phyloP scores from a whole-genome alignment of 53 echinoderm and acorn worm genomes.

The Zoroaster sp. region DNA sequence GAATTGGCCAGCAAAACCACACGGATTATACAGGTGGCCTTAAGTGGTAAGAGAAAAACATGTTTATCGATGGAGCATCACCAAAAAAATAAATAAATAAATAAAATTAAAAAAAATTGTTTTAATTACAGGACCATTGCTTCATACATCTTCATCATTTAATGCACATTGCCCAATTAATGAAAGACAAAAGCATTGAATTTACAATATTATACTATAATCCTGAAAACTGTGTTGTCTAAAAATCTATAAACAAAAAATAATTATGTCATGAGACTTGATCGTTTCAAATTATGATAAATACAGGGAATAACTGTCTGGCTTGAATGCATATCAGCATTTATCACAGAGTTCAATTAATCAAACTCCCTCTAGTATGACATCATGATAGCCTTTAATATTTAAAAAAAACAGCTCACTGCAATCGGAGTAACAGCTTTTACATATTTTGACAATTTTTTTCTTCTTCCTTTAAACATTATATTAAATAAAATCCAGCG shows the following conservation, averaged over 20 bases:
- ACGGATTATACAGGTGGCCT: conserved; percentile 12
- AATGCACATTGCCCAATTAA: background rate
- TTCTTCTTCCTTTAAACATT: background rate
- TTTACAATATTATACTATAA: background rate
- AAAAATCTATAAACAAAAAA: too few species aligned
- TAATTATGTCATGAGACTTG: too few species aligned
- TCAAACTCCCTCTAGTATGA: background rate
- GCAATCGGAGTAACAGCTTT: conserved; percentile 9
- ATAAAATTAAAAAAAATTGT: background rate
- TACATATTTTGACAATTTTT: background rate
- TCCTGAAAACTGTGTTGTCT: background rate
- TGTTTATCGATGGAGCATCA: background rate
- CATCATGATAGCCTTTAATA: background rate
- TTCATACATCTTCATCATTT: background rate
- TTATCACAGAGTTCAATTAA: background rate
- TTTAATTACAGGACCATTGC: too few species aligned
- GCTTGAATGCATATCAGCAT: background rate
- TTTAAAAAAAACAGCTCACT: background rate
- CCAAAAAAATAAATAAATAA: background rate
- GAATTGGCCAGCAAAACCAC: background rate
- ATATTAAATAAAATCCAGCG: conserved; percentile 14
- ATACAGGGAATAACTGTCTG: background rate
- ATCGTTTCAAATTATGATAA: background rate
- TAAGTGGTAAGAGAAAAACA: background rate
- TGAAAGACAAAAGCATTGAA: background rate